phyloP scores from a whole-genome alignment of 2,113 vertebrate genomes.

The Cyanoramphus novaezelandiae region DNA sequence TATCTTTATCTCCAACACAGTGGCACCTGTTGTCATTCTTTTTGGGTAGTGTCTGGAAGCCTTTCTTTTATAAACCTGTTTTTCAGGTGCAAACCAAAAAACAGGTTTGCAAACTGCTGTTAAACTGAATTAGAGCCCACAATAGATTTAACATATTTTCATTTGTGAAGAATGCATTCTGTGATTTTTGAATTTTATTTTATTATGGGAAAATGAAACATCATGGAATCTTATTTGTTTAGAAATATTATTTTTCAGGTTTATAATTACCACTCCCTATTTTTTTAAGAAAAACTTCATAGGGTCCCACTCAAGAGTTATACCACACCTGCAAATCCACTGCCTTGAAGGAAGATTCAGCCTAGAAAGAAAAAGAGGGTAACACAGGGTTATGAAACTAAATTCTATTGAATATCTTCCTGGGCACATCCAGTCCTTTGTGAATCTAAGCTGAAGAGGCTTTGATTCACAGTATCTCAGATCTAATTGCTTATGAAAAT shows the following conservation, averaged over 20 bases:
- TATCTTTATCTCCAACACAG: neutral
- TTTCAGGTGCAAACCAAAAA: neutral
- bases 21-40: neutral
- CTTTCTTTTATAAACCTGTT: slow-evolving; percentile 1
- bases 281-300: neutral
- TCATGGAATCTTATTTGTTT: neutral
- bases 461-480: neutral
- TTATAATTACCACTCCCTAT: neutral
- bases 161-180: neutral
- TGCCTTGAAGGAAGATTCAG: neutral
- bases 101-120: neutral
- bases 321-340: neutral
- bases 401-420: neutral
- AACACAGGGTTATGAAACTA: neutral
- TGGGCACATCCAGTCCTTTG: neutral
- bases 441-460: neutral
- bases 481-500: neutral
- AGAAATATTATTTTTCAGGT: neutral
- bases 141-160: neutral
- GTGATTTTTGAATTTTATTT: neutral
- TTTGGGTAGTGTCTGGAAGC: neutral
- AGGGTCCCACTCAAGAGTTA: neutral
- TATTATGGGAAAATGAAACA: neutral
- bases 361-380: neutral
- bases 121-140: neutral